Evolutionary conservation across 2,797 vertebrate species (phyloP).

Genomic region (Lophotriccus pileatus): DNA sequence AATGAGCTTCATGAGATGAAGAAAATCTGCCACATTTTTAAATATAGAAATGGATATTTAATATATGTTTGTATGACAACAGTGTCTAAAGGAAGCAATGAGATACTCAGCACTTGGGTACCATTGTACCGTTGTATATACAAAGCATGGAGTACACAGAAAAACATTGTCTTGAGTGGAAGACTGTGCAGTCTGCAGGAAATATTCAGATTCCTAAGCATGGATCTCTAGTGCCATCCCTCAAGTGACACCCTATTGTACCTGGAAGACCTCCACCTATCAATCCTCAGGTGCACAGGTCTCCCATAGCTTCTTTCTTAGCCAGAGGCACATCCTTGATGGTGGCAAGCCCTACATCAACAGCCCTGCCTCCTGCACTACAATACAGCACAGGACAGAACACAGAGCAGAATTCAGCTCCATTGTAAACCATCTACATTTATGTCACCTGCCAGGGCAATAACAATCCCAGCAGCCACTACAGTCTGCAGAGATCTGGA

Average conservation of each 20-base stretch:
- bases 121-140: background rate
- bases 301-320: background rate
- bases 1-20: background rate
- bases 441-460: background rate
- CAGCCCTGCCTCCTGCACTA: background rate
- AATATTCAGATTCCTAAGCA: background rate
- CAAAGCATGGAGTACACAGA: background rate
- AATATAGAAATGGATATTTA: background rate
- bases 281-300: background rate
- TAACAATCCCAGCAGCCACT: background rate
- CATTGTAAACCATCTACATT: background rate
- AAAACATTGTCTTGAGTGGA: background rate
- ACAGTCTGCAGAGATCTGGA: background rate
- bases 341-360: background rate
- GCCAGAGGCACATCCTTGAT: too few relatives aligned
- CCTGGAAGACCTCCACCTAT: background rate
- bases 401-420: background rate
- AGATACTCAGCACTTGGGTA: background rate
- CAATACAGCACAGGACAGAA: background rate
- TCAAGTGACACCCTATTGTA: accelerated
- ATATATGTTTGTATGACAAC: background rate
- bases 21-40: background rate
- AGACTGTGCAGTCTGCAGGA: background rate
- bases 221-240: background rate
- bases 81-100: background rate